A percentile compares a stretch with the other conserved stretches of the same genome.
Evolutionary conservation across 2,113 vertebrate genomes (phyloP).

Genomic region (Fukomys damarensis): DNA sequence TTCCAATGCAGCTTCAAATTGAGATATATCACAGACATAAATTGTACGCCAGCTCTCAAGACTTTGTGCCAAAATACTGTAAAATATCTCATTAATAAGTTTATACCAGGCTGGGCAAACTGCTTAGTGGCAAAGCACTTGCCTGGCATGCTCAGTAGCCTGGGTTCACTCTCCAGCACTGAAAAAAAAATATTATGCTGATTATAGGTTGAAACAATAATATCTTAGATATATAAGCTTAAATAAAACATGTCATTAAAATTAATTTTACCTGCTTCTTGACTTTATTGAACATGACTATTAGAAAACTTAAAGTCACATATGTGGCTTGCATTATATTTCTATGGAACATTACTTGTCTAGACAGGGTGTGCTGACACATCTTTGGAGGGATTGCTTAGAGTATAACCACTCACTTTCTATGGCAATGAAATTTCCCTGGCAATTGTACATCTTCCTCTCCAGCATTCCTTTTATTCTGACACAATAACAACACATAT

Average conservation of each 20-base stretch:
- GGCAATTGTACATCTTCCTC: not conserved
- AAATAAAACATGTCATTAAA: conserved; percentile 35
- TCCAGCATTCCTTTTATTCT: not conserved
- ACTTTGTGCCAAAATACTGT: not conserved
- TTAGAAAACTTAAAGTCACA: conserved; percentile 9
- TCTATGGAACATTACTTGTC: not conserved
- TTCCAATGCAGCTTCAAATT: not conserved
- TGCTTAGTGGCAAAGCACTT: not conserved
- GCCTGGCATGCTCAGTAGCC: not conserved
- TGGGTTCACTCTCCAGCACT: not conserved
- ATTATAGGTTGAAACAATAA: conserved; percentile 30
- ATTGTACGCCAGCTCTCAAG: not conserved
- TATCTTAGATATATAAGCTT: not conserved
- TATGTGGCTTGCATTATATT: not conserved
- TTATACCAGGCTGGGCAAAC: not conserved
- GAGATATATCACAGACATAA: not conserved
- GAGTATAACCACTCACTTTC: not conserved
- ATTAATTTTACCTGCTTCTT: conserved; percentile 38
- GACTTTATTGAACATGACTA: not conserved
- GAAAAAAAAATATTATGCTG: not conserved
- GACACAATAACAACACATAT: not conserved
- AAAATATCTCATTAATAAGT: conserved; percentile 35
- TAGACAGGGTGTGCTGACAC: not conserved
- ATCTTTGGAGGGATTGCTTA: not conserved
- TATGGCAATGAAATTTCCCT: not conserved